Base-by-base conservation (phyloP, 2,113 vertebrate genomes). In the Saccopteryx bilineata region DNA sequence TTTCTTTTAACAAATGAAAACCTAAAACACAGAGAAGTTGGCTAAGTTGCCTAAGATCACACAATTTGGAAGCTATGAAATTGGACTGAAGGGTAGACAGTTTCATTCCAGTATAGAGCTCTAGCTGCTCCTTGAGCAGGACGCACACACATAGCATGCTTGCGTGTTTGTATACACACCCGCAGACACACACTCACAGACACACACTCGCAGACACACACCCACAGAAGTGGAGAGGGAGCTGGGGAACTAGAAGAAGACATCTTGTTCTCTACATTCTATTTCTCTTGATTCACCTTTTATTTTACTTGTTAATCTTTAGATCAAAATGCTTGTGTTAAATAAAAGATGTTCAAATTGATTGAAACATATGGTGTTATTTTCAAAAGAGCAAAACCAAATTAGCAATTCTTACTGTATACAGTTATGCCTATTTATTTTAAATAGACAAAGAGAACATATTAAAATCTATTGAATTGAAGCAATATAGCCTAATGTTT, bases 331-430 rank as follows among this genome's bases (percentile, higher is more conserved):
- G 28, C 56, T 23, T 91, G 8, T 85, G 39, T 52, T 65, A 87
- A 46, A 86, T 94, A 31, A 93, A 78, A 92, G 11, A 33, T 76
- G 68, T 81, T 76, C 39, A 88, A 46, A 56, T 28, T 80, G 21
- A 88, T 9, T 33, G 69, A 93, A 83, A 87, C 7, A 83, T 61
- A 23, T 74, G 65, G 28, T 61, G 2, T 46, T 94, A 69, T 60
- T 95, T 91, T 90, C 21, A 71, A 93, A 95, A 87, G 1, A 91
- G 52, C 1, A 65, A 90, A 61, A 52, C 5, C n/a, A 82, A 85
- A 92, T 72, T 33, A 63, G 84, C 63, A 72, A 74, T 87, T 83
- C 46, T 75, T 90, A 89, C 50, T 79, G 3, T 50, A 46, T n/a
- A 24, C 0, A 85, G 52, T 39, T 71, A 48, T 33, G 26, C 26